Base-by-base conservation (phyloP, 2,888 invertebrate species). In the Epirrhoe alternata region DNA sequence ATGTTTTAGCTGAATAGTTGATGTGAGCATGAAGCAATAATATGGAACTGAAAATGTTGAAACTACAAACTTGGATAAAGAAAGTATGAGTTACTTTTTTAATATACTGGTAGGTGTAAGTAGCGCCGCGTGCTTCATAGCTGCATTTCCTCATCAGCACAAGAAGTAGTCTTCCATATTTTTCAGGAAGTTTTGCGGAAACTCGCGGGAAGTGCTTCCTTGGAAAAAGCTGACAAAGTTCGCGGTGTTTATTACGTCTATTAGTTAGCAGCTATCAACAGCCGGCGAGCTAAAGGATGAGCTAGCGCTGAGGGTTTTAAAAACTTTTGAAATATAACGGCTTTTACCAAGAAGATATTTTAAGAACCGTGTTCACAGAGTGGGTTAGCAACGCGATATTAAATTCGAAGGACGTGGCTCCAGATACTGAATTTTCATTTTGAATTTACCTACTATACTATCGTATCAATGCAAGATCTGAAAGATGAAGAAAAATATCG, bases 201-300 rank as follows among this genome's bases (percentile, higher is more conserved):
- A 57, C 56, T 54, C 64, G 42, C 8, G 14, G 68, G 47, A 64
- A 68, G 54, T 62, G 66, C 64, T 66, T 68, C 57, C 56, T 64
- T 56, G 35, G 66, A 68, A 68, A 66, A 69, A 63, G 31, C 56
- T 71, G 65, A 66, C 55, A 24, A 65, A 72, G 66, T 72, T 70
- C 51, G 58, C 60, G 61, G 71, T 74, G 71, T 74, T 73, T 74
- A 73, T 73, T 73, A 73, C 66, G 61, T 66, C 68, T 70, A 72
- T 74, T 73, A 71, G 71, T 72, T 64, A 69, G 69, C 66, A 52
- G 66, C 62, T 59, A 74, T 74, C 67, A 72, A 61, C 72, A 59
- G 64, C 52, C 47, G 56, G 1, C 35, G 10, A 1, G 59, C 12
- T 56, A n/a, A 35, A 10, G 10, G 59, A 58, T 35, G 50, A 58